Evolutionary conservation across 2,113 vertebrate species (phyloP).

Genomic region (Choloepus hoffmanni): DNA sequence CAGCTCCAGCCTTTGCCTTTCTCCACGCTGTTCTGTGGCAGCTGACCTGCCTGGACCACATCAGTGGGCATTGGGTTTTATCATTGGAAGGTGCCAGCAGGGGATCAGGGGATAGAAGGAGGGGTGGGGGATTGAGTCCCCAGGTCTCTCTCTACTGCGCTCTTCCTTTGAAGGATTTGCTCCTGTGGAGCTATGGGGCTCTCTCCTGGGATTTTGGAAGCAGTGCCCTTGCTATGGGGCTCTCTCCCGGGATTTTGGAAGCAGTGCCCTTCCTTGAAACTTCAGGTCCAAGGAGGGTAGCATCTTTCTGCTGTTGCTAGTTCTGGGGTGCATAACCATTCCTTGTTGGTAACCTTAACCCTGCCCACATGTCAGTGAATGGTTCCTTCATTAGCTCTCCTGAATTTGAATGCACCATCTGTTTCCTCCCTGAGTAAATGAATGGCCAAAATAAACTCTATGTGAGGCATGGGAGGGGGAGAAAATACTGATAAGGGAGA

Average conservation of each 20-base stretch:
- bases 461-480: background rate
- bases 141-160: background rate
- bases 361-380: background rate
- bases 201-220: no score
- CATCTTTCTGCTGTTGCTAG: background rate
- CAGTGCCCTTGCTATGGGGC: no score
- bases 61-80: background rate
- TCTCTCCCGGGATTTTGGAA: background rate
- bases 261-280: background rate
- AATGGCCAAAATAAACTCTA: slow-evolving; percentile 37
- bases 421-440: slow-evolving; percentile 65
- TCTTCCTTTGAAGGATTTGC: background rate
- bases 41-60: background rate
- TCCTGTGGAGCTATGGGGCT: background rate
- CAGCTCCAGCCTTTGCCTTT: background rate
- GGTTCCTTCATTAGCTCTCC: background rate
- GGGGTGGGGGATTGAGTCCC: no score
- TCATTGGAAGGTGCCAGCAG: background rate
- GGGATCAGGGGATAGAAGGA: background rate
- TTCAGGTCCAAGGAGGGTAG: background rate
- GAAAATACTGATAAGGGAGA: slow-evolving; percentile 45
- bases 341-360: background rate
- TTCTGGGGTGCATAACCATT: background rate
- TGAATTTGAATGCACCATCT: slow-evolving; percentile 5
- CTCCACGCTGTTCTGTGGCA: background rate